Base-by-base conservation (phyloP, 1,140 invertebrate genomes). In the Drosophila murphyi region DNA sequence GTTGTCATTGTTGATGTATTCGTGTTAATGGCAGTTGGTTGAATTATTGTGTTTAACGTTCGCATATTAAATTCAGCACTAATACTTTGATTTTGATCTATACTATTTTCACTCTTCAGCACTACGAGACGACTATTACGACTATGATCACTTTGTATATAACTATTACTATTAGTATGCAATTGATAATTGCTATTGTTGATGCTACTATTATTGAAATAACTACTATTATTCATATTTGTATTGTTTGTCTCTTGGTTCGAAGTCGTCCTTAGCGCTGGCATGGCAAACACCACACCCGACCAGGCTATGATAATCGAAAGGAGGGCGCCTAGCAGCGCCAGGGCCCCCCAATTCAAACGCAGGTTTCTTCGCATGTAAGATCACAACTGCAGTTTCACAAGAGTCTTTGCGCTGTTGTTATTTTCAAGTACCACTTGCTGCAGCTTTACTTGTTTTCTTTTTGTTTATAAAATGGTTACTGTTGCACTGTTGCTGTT, bases 291-390 rank as follows among this genome's bases (percentile, higher is more conserved):
- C 31, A 85, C 81, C 72, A 91, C 60, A 8, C 82, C 78, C 51
- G 76, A 74, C 90, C 91, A 92, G 70, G 78, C 72, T 51, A 91
- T 91, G 48, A 92, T 74, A 68, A 86, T 72, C 76, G 85, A 80
- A 50, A 92, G 90, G 92, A 92, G 92, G 92, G 91, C 92, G 81
- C 92, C 92, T 82, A 92, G 92, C 92, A 91, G 78, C 57, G 91
- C 92, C 83, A 92, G 92, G 92, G 92, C 92, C 92, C 92, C 92
- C 92, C 92, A 92, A 74, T 91, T 76, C 75, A 91, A 76, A 68
- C 91, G 90, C 82, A 83, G 83, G 80, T 91, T 91, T 87, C 80
- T 92, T 90, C 90, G 91, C 91, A 92, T 92, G 76, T 86, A 92
- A 90, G 79, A 91, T 80, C 82, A 89, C 85, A 87, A 80, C 69